Conservation (phyloP, 2,888 invertebrate genomes). For the Stratiomys singularior region DNA sequence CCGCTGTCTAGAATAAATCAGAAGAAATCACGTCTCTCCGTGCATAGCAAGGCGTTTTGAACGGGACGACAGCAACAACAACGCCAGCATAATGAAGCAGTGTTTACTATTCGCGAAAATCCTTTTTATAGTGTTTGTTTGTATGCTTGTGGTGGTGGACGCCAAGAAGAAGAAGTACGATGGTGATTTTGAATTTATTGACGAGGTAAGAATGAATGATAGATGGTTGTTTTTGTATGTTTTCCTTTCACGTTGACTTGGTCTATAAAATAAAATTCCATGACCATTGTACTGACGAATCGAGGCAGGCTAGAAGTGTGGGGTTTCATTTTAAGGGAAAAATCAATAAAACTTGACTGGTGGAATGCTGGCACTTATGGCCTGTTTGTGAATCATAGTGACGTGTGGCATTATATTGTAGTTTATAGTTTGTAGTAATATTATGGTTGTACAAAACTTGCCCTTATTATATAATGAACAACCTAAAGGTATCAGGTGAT, state of each 20-base stretch:
- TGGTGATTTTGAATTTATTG: slow-evolving; percentile 82
- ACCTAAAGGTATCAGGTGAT: too few relatives aligned
- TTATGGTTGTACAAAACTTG: neutral
- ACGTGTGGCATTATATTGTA: slow-evolving; percentile 23
- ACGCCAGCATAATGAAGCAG: slow-evolving; percentile 55
- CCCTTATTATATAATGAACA: too few relatives aligned
- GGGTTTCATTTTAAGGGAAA: slow-evolving; percentile 16
- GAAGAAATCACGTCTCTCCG: neutral
- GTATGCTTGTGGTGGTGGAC: slow-evolving; percentile 59
- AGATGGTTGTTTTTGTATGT: neutral
- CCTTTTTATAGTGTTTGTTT: slow-evolving; percentile 63
- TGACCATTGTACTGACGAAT: neutral
- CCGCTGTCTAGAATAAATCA: neutral
- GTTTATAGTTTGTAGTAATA: too few relatives aligned
- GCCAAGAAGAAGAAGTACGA: slow-evolving; percentile 78
- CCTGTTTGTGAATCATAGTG: neutral
- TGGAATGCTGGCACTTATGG: slow-evolving; percentile 6
- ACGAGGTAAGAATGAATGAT: slow-evolving; percentile 71
- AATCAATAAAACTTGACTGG: slow-evolving; percentile 25
- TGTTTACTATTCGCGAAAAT: slow-evolving; percentile 62
- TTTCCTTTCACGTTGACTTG: neutral
- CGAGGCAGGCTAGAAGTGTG: neutral
- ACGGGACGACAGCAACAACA: neutral
- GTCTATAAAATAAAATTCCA: neutral
- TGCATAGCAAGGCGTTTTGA: neutral